These are phyloP conservation scores for Electrona antarctica DNA, from an alignment of 2,113 vertebrate species.

Conservation along the genomic window DNA sequence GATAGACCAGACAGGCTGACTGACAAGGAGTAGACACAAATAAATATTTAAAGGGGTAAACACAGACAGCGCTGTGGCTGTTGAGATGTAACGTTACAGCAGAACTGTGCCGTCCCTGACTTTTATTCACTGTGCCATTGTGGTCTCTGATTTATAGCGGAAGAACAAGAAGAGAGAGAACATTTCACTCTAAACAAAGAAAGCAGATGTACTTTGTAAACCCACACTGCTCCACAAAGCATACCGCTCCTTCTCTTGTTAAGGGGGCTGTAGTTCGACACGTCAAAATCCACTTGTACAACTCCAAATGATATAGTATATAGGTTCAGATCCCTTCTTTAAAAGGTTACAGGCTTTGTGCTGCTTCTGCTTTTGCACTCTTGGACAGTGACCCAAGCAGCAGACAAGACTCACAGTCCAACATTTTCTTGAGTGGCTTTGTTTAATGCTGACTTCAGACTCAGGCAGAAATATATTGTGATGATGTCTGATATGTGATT, in stretches of 20 bases:
- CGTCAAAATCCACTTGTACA: slow-evolving; percentile 47
- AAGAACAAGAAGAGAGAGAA: slow-evolving; percentile 69
- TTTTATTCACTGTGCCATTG: slow-evolving; percentile 66
- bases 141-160: slow-evolving; percentile 72
- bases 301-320: slow-evolving; percentile 26
- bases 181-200: slow-evolving; percentile 74
- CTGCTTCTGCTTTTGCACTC: slow-evolving; percentile 35
- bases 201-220: slow-evolving; percentile 80
- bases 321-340: slow-evolving; percentile 50
- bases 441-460: slow-evolving; percentile 70
- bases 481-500: slow-evolving; percentile 48
- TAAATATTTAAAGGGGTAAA: slow-evolving; percentile 65
- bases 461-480: slow-evolving; percentile 73
- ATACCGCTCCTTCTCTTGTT: slow-evolving; percentile 58
- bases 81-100: slow-evolving; percentile 43
- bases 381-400: slow-evolving; percentile 69
- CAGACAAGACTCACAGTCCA: slow-evolving; percentile 69
- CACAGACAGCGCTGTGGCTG: slow-evolving; percentile 52
- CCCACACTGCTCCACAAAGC: slow-evolving; percentile 60
- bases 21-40: slow-evolving; percentile 55
- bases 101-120: slow-evolving; percentile 61
- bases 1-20: slow-evolving; percentile 12
- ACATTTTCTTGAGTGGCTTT: slow-evolving; percentile 79
- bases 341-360: slow-evolving; percentile 52
- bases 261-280: slow-evolving; percentile 43